A percentile compares a stretch with the other conserved stretches of the same genome.
phyloP scores from a whole-genome alignment of 2,113 vertebrate species.

The Bettongia penicillata region DNA sequence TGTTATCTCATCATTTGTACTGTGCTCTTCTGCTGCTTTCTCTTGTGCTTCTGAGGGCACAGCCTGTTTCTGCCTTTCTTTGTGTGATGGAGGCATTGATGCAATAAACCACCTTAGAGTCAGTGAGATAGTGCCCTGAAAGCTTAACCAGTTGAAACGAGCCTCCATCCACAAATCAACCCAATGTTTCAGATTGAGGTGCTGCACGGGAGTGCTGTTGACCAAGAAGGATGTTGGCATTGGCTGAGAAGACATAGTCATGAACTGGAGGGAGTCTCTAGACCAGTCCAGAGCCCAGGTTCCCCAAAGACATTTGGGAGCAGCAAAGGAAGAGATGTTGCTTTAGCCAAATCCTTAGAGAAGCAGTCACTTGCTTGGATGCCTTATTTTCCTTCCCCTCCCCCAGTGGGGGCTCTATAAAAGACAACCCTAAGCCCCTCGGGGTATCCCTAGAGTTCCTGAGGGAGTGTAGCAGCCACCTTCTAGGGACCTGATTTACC shows the following conservation, averaged over 20 bases:
- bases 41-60: not conserved
- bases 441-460: not conserved
- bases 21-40: not conserved
- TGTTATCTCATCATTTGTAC: not conserved
- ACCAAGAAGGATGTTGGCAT: no score
- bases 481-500: no score
- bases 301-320: no score
- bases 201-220: not conserved
- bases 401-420: not conserved
- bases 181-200: fast-evolving
- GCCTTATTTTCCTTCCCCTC: not conserved
- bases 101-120: not conserved
- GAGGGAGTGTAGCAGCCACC: no score
- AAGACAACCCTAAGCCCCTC: not conserved
- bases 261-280: not conserved
- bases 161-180: not conserved
- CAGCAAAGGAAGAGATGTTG: no score
- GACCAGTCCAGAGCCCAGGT: not conserved
- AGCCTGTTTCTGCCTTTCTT: not conserved
- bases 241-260: not conserved
- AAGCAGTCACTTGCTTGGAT: no score
- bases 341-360: not conserved
- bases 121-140: not conserved
- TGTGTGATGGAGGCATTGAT: not conserved
- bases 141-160: not conserved